phyloP scores from a whole-genome alignment of 1,140 invertebrate genomes.

The Drosophila rufa region DNA sequence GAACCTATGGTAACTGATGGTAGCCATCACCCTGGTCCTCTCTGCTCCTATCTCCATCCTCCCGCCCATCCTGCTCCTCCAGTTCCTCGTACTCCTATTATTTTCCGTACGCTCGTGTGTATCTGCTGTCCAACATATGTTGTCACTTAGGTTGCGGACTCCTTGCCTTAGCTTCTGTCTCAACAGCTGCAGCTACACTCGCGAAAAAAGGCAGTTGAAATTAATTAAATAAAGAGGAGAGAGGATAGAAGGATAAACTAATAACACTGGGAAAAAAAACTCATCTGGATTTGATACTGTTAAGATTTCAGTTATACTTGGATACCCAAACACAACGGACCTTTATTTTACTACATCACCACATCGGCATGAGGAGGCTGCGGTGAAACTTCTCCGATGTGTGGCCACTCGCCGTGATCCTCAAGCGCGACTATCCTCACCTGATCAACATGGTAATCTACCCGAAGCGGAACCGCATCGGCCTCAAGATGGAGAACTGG shows the following conservation, averaged over 20 bases:
- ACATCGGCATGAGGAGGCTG: no score
- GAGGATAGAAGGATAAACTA: no score
- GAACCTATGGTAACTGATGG: constrained; percentile 46
- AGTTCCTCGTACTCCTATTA: constrained; percentile 2
- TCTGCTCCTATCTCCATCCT: background rate
- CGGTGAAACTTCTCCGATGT: constrained; percentile 86
- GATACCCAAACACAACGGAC: no score
- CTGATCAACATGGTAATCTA: constrained; percentile 91
- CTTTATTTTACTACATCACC: no score
- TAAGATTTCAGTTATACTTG: no score
- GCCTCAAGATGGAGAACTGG: constrained; percentile 34
- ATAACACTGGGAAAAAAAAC: background rate
- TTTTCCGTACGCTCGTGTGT: constrained; percentile 34
- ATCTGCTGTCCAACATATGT: constrained; percentile 62
- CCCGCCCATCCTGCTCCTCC: background rate
- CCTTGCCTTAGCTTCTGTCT: constrained; percentile 1
- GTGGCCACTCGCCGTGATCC: constrained; percentile 90
- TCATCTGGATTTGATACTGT: background rate
- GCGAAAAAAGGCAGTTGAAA: background rate
- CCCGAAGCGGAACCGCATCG: constrained; percentile 88
- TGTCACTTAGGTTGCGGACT: constrained; percentile 46
- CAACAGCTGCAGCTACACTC: constrained; percentile 30
- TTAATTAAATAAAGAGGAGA: background rate
- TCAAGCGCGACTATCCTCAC: constrained; percentile 90
- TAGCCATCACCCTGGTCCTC: constrained; percentile 14